Conservation (phyloP, 2,113 vertebrate species). For the Potamarius usumacintae region DNA sequence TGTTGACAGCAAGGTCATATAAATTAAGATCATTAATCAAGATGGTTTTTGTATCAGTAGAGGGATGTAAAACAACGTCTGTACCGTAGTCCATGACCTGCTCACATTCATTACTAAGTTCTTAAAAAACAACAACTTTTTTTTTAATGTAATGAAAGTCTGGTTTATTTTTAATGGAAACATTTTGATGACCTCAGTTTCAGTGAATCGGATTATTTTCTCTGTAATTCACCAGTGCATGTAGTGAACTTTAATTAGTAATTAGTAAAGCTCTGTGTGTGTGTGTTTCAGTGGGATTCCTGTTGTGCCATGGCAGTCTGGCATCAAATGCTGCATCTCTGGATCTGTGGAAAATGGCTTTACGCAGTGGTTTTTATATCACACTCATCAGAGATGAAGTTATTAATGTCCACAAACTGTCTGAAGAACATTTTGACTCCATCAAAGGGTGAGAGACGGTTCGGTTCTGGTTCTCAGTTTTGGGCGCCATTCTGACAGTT, state of each 20-base stretch:
- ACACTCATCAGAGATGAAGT: constrained; percentile 84
- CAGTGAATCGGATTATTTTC: neutral
- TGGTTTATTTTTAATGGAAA: neutral
- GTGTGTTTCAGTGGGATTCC: constrained; percentile 81
- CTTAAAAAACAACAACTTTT: neutral
- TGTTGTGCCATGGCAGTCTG: constrained; percentile 85
- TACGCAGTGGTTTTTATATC: constrained; percentile 83
- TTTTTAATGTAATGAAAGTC: neutral
- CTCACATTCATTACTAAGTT: neutral
- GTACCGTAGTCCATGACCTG: neutral
- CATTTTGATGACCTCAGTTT: neutral
- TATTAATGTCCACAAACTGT: constrained; percentile 84
- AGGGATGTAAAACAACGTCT: neutral
- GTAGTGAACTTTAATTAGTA: neutral
- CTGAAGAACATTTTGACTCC: constrained; percentile 81
- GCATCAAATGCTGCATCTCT: constrained; percentile 73
- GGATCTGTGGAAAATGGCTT: constrained; percentile 85
- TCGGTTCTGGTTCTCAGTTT: neutral
- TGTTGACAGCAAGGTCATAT: neutral
- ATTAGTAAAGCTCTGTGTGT: neutral
- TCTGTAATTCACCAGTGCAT: neutral
- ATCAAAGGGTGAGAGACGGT: constrained; percentile 80
- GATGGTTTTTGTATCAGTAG: neutral
- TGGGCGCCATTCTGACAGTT: neutral
- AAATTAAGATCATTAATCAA: neutral